Base-by-base conservation (phyloP, 2,797 vertebrate species). In the Arctocebus calabarensis region DNA sequence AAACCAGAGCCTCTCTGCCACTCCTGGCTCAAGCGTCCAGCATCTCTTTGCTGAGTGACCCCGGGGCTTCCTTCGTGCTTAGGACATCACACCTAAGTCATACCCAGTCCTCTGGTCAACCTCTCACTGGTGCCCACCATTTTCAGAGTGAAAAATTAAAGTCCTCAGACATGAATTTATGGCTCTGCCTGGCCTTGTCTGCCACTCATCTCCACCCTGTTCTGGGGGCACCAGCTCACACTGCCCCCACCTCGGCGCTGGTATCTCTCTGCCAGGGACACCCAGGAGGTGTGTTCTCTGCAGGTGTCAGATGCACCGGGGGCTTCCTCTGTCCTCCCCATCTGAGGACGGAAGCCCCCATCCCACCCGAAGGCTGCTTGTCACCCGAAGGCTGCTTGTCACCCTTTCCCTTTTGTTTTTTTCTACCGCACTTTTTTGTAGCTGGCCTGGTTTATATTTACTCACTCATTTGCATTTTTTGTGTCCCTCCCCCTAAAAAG, bases 1-100 rank as follows among this genome's bases (percentile, higher is more conserved):
- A 52, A 52, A 52, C 48, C 48, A 52, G 48, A 16, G 12, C 7
- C 1, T 1, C 25, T 52, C 27, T 2, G 5, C 19, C 0, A 0
- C 10, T 20, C 40, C 10, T 61, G 57, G 57, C 10, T 20, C 77
- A 52, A 40, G n/a, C 2, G 13, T 43, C 20, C 17, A 32, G 34
- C 16, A 17, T 22, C 64, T 66, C 1, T 2, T 2, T 1, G 17
- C 2, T 1, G 70, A 57, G 8, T 89, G 79, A 45, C 5, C 19
- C 3, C 2, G 2, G 8, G 23, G 48, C 22, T 0, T 16, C 27
- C 57, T 32, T 3, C 23, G 14, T 11, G 52, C 14, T 7, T 8
- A 23, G 14, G 34, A 57, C 3, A 32, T 22, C n/a, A 66, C 73
- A 25, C n/a, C 20, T 12, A 29, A 68, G 5, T 23, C 22, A 22